Conservation (phyloP, 2,888 invertebrate species). For the Agrochola circellaris region DNA sequence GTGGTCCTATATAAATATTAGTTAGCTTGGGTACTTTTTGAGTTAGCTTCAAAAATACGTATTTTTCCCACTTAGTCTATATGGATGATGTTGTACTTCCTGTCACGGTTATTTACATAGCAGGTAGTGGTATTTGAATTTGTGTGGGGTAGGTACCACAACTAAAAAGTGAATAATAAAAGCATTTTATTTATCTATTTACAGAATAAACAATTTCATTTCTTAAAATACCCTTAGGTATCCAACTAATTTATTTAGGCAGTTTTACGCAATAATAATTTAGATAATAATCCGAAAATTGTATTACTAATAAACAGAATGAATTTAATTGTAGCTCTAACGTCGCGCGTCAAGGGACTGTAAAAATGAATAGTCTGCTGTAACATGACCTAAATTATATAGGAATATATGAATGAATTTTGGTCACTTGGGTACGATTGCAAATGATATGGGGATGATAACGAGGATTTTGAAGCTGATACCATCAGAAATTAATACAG, state of each 20-base stretch:
- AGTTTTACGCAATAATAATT: conserved; percentile 31
- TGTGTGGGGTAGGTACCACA: no score
- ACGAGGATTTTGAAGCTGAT: neutral
- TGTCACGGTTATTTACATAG: no score
- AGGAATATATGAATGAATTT: conserved; percentile 15
- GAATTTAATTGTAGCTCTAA: conserved; percentile 26
- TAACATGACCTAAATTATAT: conserved; percentile 12
- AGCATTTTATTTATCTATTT: no score
- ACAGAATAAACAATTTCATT: no score
- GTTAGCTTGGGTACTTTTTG: no score
- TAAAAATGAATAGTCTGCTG: conserved; percentile 12
- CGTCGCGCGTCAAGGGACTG: conserved; percentile 21
- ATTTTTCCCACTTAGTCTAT: no score
- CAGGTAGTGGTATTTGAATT: no score
- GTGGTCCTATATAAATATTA: no score
- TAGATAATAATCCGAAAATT: conserved; percentile 34
- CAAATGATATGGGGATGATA: neutral
- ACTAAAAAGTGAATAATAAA: neutral
- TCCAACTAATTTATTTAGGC: conserved; percentile 17
- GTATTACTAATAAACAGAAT: conserved; percentile 35
- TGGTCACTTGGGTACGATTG: neutral
- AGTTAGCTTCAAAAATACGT: no score
- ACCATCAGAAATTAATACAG: neutral
- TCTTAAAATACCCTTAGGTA: neutral
- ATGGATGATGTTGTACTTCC: no score